These are phyloP conservation scores for Sternotherus odoratus DNA, from an alignment of 2,797 vertebrate species.

Conservation along the genomic window DNA sequence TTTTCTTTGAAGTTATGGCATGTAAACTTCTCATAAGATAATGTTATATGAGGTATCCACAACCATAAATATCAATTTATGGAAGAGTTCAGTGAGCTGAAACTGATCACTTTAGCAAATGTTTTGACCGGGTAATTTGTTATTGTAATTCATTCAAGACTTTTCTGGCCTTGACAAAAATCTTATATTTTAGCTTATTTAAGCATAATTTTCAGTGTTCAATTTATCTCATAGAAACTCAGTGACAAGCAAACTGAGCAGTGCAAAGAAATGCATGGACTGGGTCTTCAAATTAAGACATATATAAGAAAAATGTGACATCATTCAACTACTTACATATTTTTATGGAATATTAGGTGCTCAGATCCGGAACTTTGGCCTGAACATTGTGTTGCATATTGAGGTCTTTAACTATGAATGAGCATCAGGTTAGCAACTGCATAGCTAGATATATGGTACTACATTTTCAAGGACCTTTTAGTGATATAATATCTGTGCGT, in stretches of 20 bases:
- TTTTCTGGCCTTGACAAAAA: background rate
- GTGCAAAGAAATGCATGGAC: background rate
- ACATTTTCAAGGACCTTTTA: background rate
- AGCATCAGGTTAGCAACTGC: background rate
- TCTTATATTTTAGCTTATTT: background rate
- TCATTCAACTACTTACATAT: background rate
- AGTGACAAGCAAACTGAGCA: background rate
- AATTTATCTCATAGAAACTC: background rate
- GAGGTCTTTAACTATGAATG: background rate
- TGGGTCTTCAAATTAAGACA: background rate
- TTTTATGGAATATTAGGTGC: background rate
- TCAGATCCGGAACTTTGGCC: background rate
- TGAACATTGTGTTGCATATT: background rate
- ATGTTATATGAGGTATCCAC: background rate
- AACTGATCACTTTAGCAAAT: background rate
- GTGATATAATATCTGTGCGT: background rate
- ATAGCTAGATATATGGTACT: background rate
- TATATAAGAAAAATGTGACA: rapidly evolving
- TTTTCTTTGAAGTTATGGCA: background rate
- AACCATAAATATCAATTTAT: background rate
- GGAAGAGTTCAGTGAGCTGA: background rate
- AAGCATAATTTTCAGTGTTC: background rate
- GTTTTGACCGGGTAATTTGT: rapidly evolving
- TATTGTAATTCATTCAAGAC: background rate
- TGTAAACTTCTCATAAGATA: background rate